Percentiles rank a stretch among this genome's conserved stretches.
Conservation (phyloP, 2,113 vertebrate species). For the Choloepus hoffmanni region DNA sequence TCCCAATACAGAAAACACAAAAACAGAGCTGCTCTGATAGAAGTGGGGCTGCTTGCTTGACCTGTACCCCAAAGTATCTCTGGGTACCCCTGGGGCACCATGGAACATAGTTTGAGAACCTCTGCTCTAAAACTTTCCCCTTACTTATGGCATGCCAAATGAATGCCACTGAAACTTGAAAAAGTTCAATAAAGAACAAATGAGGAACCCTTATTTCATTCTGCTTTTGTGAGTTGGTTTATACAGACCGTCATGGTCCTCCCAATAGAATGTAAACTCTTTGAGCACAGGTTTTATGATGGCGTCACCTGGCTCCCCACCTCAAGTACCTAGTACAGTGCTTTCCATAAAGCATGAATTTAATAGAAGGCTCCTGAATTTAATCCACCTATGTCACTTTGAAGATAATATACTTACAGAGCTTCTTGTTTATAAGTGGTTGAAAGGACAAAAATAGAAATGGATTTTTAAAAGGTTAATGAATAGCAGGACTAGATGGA, state of each 20-base stretch:
- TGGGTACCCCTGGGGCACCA: not conserved
- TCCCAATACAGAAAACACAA: not conserved
- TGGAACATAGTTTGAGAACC: not conserved
- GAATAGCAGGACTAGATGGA: not conserved
- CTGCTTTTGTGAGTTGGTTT: not conserved
- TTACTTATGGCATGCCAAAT: not conserved
- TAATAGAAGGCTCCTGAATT: not conserved
- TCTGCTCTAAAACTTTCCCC: not conserved
- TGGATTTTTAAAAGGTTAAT: not conserved
- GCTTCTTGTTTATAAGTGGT: not conserved
- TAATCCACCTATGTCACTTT: not conserved
- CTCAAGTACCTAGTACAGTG: not conserved
- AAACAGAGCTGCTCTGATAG: not conserved
- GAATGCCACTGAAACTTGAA: not conserved
- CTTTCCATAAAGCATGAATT: not conserved
- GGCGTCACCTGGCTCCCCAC: not conserved
- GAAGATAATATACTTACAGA: slow-evolving; percentile 13
- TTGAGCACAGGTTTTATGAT: not conserved
- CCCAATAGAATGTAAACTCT: not conserved
- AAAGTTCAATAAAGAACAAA: not conserved
- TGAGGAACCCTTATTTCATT: not conserved
- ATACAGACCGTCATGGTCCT: not conserved
- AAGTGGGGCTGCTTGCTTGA: not conserved
- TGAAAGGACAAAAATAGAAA: not conserved
- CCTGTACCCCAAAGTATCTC: not conserved